Evolutionary conservation across 1,140 invertebrate species (phyloP).

Genomic region (Lysiphlebus fabarum): DNA sequence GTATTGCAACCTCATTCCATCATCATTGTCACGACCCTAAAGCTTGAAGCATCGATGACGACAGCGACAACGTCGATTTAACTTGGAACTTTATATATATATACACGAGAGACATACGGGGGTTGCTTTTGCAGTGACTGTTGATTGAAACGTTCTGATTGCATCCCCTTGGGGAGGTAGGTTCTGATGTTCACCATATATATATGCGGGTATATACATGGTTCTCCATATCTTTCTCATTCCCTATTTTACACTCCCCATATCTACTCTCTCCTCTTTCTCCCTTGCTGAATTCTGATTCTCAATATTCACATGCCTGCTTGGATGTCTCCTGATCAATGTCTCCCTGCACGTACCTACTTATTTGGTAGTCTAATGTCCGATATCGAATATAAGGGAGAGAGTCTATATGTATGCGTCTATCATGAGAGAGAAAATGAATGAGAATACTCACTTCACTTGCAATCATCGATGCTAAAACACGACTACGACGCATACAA

Average conservation of each 20-base stretch:
- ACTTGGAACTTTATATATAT: slow-evolving; percentile 25
- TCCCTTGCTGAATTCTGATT: slow-evolving; percentile 5
- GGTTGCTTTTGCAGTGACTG: slow-evolving; percentile 40
- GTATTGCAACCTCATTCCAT: slow-evolving; percentile 9
- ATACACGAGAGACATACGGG: slow-evolving; percentile 13
- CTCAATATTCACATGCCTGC: slow-evolving; percentile 1
- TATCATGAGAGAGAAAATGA: slow-evolving; percentile 17
- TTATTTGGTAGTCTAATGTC: slow-evolving; percentile 58
- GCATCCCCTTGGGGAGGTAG: slow-evolving; percentile 45
- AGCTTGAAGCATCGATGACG: slow-evolving; percentile 9
- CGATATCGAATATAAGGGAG: slow-evolving; percentile 35
- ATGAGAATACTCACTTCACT: background rate
- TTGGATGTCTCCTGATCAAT: slow-evolving; percentile 9
- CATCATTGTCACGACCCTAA: slow-evolving; percentile 10
- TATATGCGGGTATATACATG: slow-evolving; percentile 46
- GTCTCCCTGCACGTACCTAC: slow-evolving; percentile 41
- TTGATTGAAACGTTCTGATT: slow-evolving; percentile 58
- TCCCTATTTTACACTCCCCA: slow-evolving; percentile 19
- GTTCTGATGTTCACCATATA: slow-evolving; percentile 24
- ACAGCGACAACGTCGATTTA: slow-evolving; percentile 26
- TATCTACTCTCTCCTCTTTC: slow-evolving; percentile 10
- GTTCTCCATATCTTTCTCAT: slow-evolving; percentile 22
- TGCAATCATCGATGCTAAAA: background rate
- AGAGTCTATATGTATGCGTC: slow-evolving; percentile 26
- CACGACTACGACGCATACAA: background rate